A percentile compares a stretch with the other conserved stretches of the same genome.
Conservation (phyloP, 2,888 invertebrate species). For the Drosophila differens region DNA sequence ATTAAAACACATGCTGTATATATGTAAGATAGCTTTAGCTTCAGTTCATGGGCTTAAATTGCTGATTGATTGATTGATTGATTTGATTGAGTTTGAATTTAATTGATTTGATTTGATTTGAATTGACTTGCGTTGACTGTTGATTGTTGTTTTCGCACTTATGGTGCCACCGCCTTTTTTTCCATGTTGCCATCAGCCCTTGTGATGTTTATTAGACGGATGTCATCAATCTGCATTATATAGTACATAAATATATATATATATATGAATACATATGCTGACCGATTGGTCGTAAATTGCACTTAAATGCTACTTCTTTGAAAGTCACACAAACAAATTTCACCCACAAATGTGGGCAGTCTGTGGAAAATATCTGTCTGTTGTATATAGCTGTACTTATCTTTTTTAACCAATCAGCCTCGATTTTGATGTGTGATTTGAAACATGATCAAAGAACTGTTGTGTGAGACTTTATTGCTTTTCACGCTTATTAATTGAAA, state of each 20-base stretch:
- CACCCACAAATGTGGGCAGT: neutral
- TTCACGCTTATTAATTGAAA: neutral
- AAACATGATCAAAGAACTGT: neutral
- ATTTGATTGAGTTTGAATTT: constrained; percentile 33
- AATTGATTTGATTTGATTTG: constrained; percentile 25
- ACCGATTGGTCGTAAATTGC: neutral
- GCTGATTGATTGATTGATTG: constrained; percentile 12
- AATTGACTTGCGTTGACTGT: constrained; percentile 34
- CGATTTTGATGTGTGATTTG: neutral
- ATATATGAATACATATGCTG: neutral
- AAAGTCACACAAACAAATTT: neutral
- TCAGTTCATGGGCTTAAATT: constrained; percentile 8
- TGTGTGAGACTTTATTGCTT: neutral
- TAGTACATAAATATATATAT: neutral
- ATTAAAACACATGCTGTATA: neutral
- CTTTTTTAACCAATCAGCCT: neutral
- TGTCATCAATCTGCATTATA: neutral
- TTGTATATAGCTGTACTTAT: neutral
- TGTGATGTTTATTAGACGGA: constrained; percentile 1
- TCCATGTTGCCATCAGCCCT: neutral
- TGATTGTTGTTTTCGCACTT: constrained; percentile 34
- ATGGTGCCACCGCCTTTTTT: neutral
- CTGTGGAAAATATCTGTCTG: neutral
- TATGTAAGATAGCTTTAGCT: constrained; percentile 26
- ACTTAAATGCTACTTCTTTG: neutral